A percentile compares a stretch with the other conserved stretches of the same genome.
phyloP scores from a whole-genome alignment of 2,113 vertebrate species.

The Heptranchias perlo region DNA sequence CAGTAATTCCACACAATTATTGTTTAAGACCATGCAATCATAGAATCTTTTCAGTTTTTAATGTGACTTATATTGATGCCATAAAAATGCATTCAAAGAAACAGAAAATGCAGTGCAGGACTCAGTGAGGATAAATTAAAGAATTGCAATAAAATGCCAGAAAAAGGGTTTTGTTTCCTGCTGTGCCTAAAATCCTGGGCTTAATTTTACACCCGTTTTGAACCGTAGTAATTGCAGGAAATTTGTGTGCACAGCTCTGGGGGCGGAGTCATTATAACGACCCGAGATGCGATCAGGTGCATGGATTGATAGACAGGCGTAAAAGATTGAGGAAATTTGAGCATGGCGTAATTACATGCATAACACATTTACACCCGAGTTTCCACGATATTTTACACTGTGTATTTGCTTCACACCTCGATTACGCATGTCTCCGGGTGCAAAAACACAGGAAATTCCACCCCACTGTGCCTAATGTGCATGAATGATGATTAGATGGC shows the following conservation, averaged over 20 bases:
- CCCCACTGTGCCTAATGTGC: no score
- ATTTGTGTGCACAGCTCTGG: not conserved
- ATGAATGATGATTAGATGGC: not conserved
- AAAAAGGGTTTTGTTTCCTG: not conserved
- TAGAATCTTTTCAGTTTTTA: no score
- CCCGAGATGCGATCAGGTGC: not conserved
- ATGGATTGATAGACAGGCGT: not conserved
- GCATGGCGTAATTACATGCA: no score
- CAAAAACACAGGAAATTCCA: not conserved
- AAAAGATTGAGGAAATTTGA: not conserved
- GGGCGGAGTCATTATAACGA: not conserved
- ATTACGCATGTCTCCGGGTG: not conserved
- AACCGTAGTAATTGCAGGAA: not conserved
- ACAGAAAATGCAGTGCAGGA: no score
- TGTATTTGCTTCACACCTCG: no score
- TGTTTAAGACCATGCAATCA: no score
- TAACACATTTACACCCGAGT: not conserved
- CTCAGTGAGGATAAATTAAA: no score
- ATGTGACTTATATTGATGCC: no score
- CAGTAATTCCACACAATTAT: no score
- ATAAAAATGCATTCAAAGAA: no score
- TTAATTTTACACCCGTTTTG: no score
- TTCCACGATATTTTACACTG: not conserved
- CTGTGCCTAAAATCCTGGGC: not conserved
- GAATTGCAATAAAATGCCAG: not conserved